Conservation (phyloP, 2,888 invertebrate genomes). For the Acrobasis repandana region DNA sequence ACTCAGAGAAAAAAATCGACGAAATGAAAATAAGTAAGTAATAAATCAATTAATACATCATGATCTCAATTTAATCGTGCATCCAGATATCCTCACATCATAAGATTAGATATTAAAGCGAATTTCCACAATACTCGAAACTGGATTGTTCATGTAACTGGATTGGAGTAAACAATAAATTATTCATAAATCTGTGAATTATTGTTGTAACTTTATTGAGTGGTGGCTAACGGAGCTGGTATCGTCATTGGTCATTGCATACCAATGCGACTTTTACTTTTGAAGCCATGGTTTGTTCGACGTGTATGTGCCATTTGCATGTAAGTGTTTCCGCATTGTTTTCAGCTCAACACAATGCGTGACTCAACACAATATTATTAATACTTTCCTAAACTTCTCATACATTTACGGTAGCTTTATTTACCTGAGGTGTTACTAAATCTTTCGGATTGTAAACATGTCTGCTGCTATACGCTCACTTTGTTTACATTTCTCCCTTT, state of each 20-base stretch:
- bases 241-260: slow-evolving; percentile 37
- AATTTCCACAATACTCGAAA: too few species aligned
- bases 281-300: slow-evolving; percentile 41
- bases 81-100: too few species aligned
- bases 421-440: slow-evolving; percentile 21
- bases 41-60: too few species aligned
- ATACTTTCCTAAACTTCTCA: slow-evolving; percentile 19
- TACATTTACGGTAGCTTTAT: slow-evolving; percentile 17
- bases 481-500: slow-evolving; percentile 19
- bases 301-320: slow-evolving; percentile 41
- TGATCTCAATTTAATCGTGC: too few species aligned
- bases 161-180: neutral
- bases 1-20: too few species aligned
- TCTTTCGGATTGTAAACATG: slow-evolving; percentile 21
- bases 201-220: neutral
- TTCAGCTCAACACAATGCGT: slow-evolving; percentile 40
- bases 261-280: slow-evolving; percentile 45
- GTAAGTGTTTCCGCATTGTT: slow-evolving; percentile 46
- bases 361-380: slow-evolving; percentile 34
- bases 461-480: neutral
- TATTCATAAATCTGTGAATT: neutral
- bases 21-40: too few species aligned
- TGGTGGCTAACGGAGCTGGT: neutral
- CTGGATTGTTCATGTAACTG: neutral
- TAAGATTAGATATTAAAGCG: too few species aligned